These are phyloP conservation scores for Omphaloscelis lunosa DNA, from an alignment of 2,888 invertebrate genomes.

Conservation along the genomic window DNA sequence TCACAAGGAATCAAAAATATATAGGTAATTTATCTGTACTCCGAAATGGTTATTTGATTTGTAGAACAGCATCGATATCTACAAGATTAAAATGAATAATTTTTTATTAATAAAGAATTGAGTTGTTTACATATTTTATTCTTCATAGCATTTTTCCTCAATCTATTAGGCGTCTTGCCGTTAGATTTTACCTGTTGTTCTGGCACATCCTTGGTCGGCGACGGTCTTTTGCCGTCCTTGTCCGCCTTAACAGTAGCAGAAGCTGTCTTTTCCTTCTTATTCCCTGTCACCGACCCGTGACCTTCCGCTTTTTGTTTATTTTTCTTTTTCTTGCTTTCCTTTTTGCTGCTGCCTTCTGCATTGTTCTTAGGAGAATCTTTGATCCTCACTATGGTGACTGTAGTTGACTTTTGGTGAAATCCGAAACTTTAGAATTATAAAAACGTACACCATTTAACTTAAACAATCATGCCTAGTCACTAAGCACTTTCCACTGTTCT, in stretches of 20 bases:
- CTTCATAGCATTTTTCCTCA: constrained; percentile 45
- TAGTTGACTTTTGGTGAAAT: constrained; percentile 69
- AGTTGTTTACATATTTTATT: constrained; percentile 50
- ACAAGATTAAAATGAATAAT: constrained; percentile 25
- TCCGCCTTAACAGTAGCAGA: constrained; percentile 80
- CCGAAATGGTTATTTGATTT: constrained; percentile 46
- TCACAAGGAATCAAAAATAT: constrained; percentile 53
- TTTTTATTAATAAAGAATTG: constrained; percentile 30
- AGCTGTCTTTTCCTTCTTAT: constrained; percentile 81
- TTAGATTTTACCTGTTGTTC: constrained; percentile 78
- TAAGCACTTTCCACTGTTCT: constrained; percentile 36
- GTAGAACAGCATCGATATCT: constrained; percentile 2
- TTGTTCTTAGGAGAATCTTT: constrained; percentile 91
- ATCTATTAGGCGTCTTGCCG: constrained; percentile 42
- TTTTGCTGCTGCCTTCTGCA: constrained; percentile 91
- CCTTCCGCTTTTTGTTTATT: constrained; percentile 91
- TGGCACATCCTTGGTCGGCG: constrained; percentile 78
- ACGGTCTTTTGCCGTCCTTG: constrained; percentile 80
- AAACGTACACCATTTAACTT: constrained; percentile 54
- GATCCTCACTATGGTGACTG: constrained; percentile 93
- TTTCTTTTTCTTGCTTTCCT: constrained; percentile 92
- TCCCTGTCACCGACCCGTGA: constrained; percentile 87
- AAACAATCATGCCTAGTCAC: constrained; percentile 51
- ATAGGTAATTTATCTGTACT: constrained; percentile 27
- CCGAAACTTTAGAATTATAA: constrained; percentile 40